Evolutionary conservation across 2,888 invertebrate genomes (phyloP).

Genomic region (Synanthedon andrenaeformis): DNA sequence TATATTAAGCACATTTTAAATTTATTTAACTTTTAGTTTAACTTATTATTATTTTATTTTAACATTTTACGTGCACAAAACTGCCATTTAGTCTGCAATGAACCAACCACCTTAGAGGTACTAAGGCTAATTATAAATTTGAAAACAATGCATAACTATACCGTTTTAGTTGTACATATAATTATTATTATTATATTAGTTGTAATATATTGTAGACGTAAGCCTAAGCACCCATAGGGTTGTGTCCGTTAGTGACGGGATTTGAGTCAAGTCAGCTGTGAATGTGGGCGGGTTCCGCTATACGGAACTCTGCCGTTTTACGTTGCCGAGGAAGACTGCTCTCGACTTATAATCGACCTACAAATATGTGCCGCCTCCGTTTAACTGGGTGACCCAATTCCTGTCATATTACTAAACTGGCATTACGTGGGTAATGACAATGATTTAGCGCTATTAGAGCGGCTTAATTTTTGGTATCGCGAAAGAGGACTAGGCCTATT

Average conservation of each 20-base stretch:
- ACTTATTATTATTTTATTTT: too few species aligned
- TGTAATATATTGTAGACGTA: too few species aligned
- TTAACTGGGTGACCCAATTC: slow-evolving; percentile 62
- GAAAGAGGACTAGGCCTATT: slow-evolving; percentile 61
- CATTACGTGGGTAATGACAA: slow-evolving; percentile 25
- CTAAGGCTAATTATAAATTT: too few species aligned
- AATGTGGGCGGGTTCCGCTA: slow-evolving; percentile 11
- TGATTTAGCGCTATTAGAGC: neutral
- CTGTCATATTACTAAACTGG: slow-evolving; percentile 54
- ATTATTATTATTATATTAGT: too few species aligned
- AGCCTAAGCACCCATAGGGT: too few species aligned
- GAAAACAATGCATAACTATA: too few species aligned
- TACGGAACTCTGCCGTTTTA: slow-evolving; percentile 25
- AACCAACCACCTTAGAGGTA: too few species aligned
- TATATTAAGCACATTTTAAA: too few species aligned
- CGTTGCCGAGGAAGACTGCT: slow-evolving; percentile 39
- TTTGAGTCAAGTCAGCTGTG: slow-evolving; percentile 2
- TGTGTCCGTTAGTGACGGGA: neutral
- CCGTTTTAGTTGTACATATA: too few species aligned
- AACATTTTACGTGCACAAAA: too few species aligned
- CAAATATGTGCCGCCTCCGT: slow-evolving; percentile 54
- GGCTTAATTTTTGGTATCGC: neutral
- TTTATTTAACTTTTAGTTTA: too few species aligned
- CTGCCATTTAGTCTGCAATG: too few species aligned
- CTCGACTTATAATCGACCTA: slow-evolving; percentile 48